Base-by-base conservation (phyloP, 2,113 vertebrate species). In the Polypterus bichir region DNA sequence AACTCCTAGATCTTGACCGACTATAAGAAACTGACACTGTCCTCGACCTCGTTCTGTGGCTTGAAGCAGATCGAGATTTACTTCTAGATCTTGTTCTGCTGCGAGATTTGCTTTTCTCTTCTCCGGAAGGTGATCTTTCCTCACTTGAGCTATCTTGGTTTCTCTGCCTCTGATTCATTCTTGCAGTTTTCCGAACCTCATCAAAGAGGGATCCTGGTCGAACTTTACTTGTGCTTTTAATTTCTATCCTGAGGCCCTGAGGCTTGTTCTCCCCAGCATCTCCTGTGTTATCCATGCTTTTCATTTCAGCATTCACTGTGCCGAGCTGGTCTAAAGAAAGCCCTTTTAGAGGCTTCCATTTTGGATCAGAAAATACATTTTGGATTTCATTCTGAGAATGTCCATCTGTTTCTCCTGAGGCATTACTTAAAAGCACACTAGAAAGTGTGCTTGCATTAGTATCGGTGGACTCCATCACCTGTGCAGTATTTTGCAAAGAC, bases 101-200 rank as follows among this genome's bases (percentile, higher is more conserved):
- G 59, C 70, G 75, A 8, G 91, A 88, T 0, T 72, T 79, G 44
- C 79, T 86, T 27, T 77, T 82, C 44, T 77, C 77, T 7, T 77
- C 89, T 45, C 82, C 80, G 4, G 83, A 79, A 0, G 83, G 83
- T 1, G 90, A 92, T 1, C 82, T 79, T 10, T 97, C 96, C 63
- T 96, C 96, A 10, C 92, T 96, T 7, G 94, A 97, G 53, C 91
- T 98, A 63, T 98, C 94, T 55, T 87, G 89, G 74, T 97, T 95
- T 67, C 96, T 83, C 0, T 93, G 93, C 69, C 96, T 86, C 59
- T 91, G 91, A 76, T 97, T 97, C 46, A 97, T 82, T 5, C 94
- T 83, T 0, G 92, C 94, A 0, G 96, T 98, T 77, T 97, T 97
- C 2, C 96, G 90, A 1, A 98, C 96, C 69, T 98, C 96, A 3